phyloP scores from a whole-genome alignment of 1,140 invertebrate genomes.

The Homalodisca vitripennis region DNA sequence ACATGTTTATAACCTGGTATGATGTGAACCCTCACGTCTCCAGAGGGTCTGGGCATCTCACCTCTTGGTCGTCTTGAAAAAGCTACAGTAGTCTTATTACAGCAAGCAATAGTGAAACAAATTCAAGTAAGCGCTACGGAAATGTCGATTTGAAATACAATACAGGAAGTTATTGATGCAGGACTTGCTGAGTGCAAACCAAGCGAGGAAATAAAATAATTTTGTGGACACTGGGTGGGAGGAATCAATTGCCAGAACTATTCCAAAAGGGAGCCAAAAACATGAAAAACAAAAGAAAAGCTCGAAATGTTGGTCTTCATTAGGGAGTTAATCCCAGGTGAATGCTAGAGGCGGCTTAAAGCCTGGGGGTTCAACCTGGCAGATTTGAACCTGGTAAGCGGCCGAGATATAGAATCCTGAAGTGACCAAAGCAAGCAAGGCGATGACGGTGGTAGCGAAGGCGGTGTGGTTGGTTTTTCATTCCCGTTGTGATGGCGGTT shows the following conservation, averaged over 20 bases:
- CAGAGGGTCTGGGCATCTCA: conserved; percentile 54
- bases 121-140: conserved; percentile 72
- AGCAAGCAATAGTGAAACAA: conserved; percentile 82
- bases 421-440: conserved; percentile 50
- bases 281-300: conserved; percentile 59
- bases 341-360: conserved; percentile 64
- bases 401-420: conserved; percentile 42
- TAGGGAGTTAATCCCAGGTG: conserved; percentile 60
- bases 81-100: conserved; percentile 75
- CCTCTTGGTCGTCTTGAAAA: conserved; percentile 62
- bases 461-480: conserved; percentile 51
- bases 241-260: conserved; percentile 55
- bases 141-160: conserved; percentile 62
- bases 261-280: conserved; percentile 70
- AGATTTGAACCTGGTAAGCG: conserved; percentile 38
- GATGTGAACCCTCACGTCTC: conserved; percentile 74
- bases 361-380: conserved; percentile 51
- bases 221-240: conserved; percentile 51
- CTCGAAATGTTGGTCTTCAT: conserved; percentile 63
- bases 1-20: conserved; percentile 71
- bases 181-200: conserved; percentile 67
- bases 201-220: conserved; percentile 63
- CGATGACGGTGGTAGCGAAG: conserved; percentile 55
- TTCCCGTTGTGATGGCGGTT: conserved; percentile 42
- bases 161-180: conserved; percentile 68